Evolutionary conservation across 2,797 vertebrate genomes (phyloP), one percentile per base, ranked within the genome.

Genomic region (Macrochelys suwanniensis): DNA sequence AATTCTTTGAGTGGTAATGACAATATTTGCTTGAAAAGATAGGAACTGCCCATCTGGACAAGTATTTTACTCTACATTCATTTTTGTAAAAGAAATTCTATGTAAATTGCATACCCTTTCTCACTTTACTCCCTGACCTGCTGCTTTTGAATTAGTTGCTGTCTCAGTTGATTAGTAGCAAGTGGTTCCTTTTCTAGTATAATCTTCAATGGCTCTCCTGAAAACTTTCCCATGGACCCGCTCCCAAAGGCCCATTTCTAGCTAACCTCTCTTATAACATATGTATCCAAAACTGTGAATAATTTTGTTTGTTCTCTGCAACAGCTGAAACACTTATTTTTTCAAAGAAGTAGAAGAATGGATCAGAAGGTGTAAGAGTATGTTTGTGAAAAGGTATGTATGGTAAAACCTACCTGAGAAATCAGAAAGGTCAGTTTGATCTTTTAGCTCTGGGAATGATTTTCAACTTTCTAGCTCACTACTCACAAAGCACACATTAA

Each of bases 61-160:
- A 0, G 0, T 31, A 49, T 26, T 49, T 49, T 42, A n/a, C 17
- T 68, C n/a, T 5, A 59, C 11, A 33, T 85, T 59, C n/a, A 45
- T 80, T 89, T 80, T 76, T 78, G 42, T 19, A 82, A 13, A 5
- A 82, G 7, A 68, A 19, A 47, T 88, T 96, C 85, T 84, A 87
- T 15, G 7, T 84, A 9, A 42, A 78, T 10, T 77, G 11, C 33
- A 92, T 21, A 0, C 5, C 37, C 65, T 94, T 94, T 51, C 83
- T 92, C 45, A 71, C 45, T 90, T 89, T 13, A 54, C 42, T 5
- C n/a, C 7, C 57, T 78, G 6, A 74, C 51, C 76, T 79, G 26
- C 65, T 82, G 8, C 15, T 94, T 78, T 51, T 10, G 5, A 47
- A 71, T 33, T 59, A 89, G 16, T 47, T 91, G 79, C 8, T 82